Evolutionary conservation across 2,888 invertebrate genomes (phyloP).

Genomic region (Drosophila affinis): DNA sequence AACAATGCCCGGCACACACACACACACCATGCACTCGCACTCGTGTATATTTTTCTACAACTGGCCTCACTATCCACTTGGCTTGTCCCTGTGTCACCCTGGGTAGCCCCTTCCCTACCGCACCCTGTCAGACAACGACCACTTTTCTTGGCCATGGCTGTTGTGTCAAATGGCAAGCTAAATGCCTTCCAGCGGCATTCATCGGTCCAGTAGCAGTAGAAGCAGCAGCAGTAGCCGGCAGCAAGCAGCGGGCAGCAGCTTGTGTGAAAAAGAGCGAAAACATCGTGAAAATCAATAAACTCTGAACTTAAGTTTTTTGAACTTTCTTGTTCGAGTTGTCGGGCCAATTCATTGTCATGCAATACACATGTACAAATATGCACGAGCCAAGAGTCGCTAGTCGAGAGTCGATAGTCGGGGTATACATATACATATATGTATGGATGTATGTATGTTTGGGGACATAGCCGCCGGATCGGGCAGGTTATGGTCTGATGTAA

Average conservation of each 20-base stretch:
- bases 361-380: neutral
- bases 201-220: neutral
- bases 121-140: neutral
- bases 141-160: slow-evolving; percentile 1
- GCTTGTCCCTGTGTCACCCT: neutral
- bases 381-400: no score
- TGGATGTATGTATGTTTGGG: neutral
- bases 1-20: slow-evolving; percentile 21
- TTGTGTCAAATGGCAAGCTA: slow-evolving; percentile 35
- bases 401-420: neutral
- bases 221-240: no score
- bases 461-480: neutral
- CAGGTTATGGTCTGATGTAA: neutral
- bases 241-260: neutral
- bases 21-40: slow-evolving; percentile 2
- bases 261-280: slow-evolving; percentile 11
- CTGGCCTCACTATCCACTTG: slow-evolving; percentile 3
- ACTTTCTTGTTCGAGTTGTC: slow-evolving; percentile 48
- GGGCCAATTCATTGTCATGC: slow-evolving; percentile 26
- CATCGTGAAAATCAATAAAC: slow-evolving; percentile 59
- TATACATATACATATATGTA: neutral
- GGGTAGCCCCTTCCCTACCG: neutral
- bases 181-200: slow-evolving; percentile 24
- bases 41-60: slow-evolving; percentile 14
- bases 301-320: slow-evolving; percentile 63